phyloP scores from a whole-genome alignment of 2,888 invertebrate species.

The Cephus pulcher region DNA sequence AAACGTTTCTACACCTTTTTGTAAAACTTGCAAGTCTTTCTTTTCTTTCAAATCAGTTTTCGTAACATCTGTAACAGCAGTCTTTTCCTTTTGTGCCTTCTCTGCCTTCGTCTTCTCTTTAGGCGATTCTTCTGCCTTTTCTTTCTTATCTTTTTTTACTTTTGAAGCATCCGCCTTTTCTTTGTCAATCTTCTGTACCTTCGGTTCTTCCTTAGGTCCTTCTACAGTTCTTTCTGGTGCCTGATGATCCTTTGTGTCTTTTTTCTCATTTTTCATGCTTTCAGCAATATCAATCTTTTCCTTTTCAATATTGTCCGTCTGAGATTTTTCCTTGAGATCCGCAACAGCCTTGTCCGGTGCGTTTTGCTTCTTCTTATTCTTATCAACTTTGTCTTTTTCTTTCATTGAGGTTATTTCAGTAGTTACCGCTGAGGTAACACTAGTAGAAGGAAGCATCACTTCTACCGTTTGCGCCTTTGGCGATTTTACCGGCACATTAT shows the following conservation, averaged over 20 bases:
- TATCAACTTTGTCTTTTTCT: not conserved
- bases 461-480: not conserved
- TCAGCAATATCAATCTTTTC: constrained; percentile 6
- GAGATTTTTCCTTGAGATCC: constrained; percentile 26
- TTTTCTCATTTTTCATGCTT: constrained; percentile 20
- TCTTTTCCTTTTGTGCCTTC: constrained; percentile 1
- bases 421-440: not conserved
- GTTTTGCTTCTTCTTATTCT: constrained; percentile 10
- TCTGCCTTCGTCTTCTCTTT: not conserved
- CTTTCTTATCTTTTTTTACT: not conserved
- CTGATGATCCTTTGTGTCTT: constrained; percentile 6
- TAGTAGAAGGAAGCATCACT: not conserved
- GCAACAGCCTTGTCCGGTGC: constrained; percentile 32
- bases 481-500: not conserved
- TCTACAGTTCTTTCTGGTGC: not conserved
- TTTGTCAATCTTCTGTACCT: not conserved
- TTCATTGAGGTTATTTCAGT: not conserved
- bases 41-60: constrained; percentile 7
- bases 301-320: constrained; percentile 1
- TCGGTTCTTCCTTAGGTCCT: constrained; percentile 20
- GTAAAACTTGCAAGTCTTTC: constrained; percentile 6
- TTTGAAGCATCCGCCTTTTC: not conserved
- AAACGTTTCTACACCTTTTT: not conserved
- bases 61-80: constrained; percentile 1
- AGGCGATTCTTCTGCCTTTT: not conserved